Evolutionary conservation across 2,113 vertebrate species (phyloP).

Genomic region (Psilopsiagon aurifrons): DNA sequence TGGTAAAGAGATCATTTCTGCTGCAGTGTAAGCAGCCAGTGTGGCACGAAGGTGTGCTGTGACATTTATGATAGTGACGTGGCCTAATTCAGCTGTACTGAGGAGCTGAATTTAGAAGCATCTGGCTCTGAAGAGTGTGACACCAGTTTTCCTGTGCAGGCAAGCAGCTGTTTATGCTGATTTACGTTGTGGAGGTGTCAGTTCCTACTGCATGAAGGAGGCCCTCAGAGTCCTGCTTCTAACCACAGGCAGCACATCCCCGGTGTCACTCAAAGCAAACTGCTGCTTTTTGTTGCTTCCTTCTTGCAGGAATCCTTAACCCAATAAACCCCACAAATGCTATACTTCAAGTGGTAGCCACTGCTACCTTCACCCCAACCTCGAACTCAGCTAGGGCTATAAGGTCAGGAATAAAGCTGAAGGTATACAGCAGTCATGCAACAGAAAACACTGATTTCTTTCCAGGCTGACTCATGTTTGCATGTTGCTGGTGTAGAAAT

Average conservation of each 20-base stretch:
- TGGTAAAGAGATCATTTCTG: neutral
- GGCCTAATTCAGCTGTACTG: neutral
- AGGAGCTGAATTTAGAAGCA: neutral
- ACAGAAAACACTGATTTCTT: neutral
- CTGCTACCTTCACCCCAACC: neutral
- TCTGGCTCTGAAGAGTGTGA: neutral
- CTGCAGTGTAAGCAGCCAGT: fast-evolving
- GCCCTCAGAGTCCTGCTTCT: neutral
- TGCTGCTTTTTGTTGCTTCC: neutral
- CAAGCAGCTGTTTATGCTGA: neutral
- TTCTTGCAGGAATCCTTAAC: neutral
- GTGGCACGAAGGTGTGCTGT: neutral
- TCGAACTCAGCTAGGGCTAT: neutral
- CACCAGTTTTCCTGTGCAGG: neutral
- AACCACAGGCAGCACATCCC: neutral
- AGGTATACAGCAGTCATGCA: neutral
- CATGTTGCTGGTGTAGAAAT: neutral
- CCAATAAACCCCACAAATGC: neutral
- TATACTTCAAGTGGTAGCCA: neutral
- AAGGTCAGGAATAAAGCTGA: neutral
- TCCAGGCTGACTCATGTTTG: neutral
- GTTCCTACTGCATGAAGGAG: neutral
- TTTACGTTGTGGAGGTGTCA: neutral
- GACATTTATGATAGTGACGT: neutral
- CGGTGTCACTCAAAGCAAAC: neutral